Evolutionary conservation across 2,113 vertebrate species (phyloP).

Genomic region (Oryzias curvinotus): DNA sequence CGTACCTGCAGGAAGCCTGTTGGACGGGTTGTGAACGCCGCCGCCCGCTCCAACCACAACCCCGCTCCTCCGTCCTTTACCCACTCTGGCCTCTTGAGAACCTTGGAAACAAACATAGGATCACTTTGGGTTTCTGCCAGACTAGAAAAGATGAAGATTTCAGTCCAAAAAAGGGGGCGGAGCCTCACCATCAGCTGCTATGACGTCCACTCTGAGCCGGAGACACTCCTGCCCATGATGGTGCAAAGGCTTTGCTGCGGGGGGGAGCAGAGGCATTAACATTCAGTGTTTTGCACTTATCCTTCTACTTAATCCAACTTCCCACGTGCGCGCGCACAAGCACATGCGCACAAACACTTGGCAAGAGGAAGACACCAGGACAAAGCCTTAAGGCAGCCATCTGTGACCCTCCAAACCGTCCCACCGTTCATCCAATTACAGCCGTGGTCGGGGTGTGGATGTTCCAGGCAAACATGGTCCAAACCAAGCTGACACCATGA

Average conservation of each 20-base stretch:
- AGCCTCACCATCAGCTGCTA: slow-evolving; percentile 84
- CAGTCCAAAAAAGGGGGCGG: background rate
- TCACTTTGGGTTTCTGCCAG: background rate
- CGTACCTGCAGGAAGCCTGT: slow-evolving; percentile 79
- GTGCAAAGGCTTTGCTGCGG: slow-evolving; percentile 87
- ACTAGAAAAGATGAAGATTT: slow-evolving; percentile 3
- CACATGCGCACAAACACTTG: slow-evolving; percentile 43
- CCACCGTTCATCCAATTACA: slow-evolving; percentile 69
- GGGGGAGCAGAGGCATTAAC: slow-evolving; percentile 56
- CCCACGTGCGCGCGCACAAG: slow-evolving; percentile 30
- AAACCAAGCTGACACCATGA: slow-evolving; percentile 25
- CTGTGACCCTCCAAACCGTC: slow-evolving; percentile 61
- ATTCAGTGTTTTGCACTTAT: slow-evolving; percentile 66
- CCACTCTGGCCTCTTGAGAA: slow-evolving; percentile 76
- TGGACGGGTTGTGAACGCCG: slow-evolving; percentile 74
- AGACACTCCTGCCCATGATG: slow-evolving; percentile 85
- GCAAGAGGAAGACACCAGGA: slow-evolving; percentile 34
- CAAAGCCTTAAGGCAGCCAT: slow-evolving; percentile 59
- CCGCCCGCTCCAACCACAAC: slow-evolving; percentile 50
- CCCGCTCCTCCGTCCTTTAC: slow-evolving; percentile 61
- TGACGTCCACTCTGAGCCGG: slow-evolving; percentile 83
- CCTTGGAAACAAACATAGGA: slow-evolving; percentile 55
- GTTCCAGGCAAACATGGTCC: slow-evolving; percentile 17
- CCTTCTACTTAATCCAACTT: slow-evolving; percentile 63
- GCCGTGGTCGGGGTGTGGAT: slow-evolving; percentile 43